Evolutionary conservation across 2,888 invertebrate species (phyloP), one percentile per base, ranked within the genome.

Genomic region (Apocheima hispidaria): DNA sequence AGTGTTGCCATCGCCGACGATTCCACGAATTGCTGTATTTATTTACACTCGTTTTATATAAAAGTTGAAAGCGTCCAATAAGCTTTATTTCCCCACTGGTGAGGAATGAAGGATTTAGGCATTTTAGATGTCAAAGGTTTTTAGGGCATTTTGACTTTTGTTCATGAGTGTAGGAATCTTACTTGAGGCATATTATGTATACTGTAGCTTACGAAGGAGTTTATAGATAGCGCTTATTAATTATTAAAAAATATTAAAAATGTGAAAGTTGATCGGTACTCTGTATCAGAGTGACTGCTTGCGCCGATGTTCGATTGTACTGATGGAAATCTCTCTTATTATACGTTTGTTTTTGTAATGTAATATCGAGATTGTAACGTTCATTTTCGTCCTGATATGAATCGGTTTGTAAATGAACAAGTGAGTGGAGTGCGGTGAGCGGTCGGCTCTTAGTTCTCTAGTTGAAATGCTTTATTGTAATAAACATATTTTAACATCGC

Each of bases 401-500:
- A 81, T 80, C 82, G 71, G 80, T 83, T 80, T 86, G 83, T 87
- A 84, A 82, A 83, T 78, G 82, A 79, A 79, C 80, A 79, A 81
- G 84, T 81, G 82, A 66, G 65, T 69, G 71, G 68, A 60, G 60
- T 65, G 78, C 77, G 78, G 76, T 77, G 77, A 71, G 74, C 76
- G 83, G 78, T 79, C 79, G 78, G 82, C 79, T 81, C 78, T n/a
- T 73, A 75, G 77, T 74, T 77, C 73, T 82, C 78, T 84, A 81
- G 84, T 85, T 86, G 81, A 87, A 86, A 88, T 90, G 91, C 92
- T 92, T 91, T 89, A 90, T 88, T 87, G 86, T 92, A 82, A 83
- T 84, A 89, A 90, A 90, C 85, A 86, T 91, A 90, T 91, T 92
- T 91, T 92, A 92, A 92, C 92, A 92, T 92, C 92, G 92, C 92